These are phyloP conservation scores for Pterophyllum scalare DNA, from an alignment of 2,113 vertebrate genomes.

Conservation along the genomic window DNA sequence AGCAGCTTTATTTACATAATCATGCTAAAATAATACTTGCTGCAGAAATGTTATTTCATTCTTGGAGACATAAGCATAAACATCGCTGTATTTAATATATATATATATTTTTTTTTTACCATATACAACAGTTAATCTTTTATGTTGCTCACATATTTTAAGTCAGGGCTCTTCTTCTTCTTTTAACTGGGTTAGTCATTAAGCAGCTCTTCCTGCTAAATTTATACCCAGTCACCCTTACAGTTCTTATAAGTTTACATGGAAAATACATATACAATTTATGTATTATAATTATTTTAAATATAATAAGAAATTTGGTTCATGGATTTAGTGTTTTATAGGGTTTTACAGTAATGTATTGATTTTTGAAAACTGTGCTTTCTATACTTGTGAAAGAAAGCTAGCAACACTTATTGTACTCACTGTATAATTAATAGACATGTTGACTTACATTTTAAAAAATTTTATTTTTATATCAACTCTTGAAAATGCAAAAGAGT, in stretches of 20 bases:
- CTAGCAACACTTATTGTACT: not conserved
- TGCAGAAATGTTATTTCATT: not conserved
- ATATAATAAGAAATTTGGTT: not conserved
- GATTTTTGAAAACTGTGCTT: not conserved
- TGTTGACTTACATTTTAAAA: not conserved
- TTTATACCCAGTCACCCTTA: not conserved
- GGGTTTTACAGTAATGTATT: not conserved
- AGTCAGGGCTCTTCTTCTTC: not conserved
- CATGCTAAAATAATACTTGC: not conserved
- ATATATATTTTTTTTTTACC: no score
- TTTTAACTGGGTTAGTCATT: constrained; percentile 8
- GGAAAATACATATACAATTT: not conserved
- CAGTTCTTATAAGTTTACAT: not conserved
- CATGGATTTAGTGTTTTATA: not conserved
- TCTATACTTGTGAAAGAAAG: not conserved
- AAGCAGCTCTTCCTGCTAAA: not conserved
- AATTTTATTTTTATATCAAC: not conserved
- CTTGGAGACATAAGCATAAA: not conserved
- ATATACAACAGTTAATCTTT: not conserved
- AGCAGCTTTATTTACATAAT: not conserved
- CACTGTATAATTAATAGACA: not conserved
- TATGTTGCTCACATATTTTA: not conserved
- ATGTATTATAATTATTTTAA: not conserved
- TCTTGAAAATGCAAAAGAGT: not conserved
- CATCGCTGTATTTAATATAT: not conserved